phyloP scores from a whole-genome alignment of 2,888 invertebrate genomes.

The Calameuta filiformis region DNA sequence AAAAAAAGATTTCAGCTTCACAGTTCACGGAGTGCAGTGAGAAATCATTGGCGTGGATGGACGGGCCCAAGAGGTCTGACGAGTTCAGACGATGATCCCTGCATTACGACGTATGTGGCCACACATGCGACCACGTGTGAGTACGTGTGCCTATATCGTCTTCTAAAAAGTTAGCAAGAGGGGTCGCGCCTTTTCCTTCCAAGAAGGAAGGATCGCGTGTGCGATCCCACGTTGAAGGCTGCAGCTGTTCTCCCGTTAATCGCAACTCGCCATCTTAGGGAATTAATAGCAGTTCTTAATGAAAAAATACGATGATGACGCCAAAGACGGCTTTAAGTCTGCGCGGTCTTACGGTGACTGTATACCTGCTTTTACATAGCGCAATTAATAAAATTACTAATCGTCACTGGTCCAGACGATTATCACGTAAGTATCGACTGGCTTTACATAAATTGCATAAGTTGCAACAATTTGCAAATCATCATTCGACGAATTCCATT shows the following conservation, averaged over 20 bases:
- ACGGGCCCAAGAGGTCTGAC: background rate
- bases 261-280: conserved; percentile 23
- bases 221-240: conserved; percentile 21
- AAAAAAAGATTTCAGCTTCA: background rate
- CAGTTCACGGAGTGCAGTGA: background rate
- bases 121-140: background rate
- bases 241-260: conserved; percentile 19
- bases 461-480: background rate
- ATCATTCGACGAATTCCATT: background rate
- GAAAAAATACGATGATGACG: conserved; percentile 8
- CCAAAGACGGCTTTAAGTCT: background rate
- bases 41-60: background rate
- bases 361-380: background rate
- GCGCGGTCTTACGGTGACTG: background rate
- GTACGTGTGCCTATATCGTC: background rate
- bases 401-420: no score
- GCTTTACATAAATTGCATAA: background rate
- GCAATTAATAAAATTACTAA: no score
- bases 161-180: conserved; percentile 11
- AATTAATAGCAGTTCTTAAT: conserved; percentile 30
- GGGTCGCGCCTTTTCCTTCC: conserved; percentile 13
- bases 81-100: background rate
- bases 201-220: conserved; percentile 21
- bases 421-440: no score
- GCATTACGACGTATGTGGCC: background rate